A percentile compares a stretch with the other conserved stretches of the same genome.
Evolutionary conservation across 53 echinoderm and acorn worm species (phyloP).

Genomic region (Holothuria leucospilota): DNA sequence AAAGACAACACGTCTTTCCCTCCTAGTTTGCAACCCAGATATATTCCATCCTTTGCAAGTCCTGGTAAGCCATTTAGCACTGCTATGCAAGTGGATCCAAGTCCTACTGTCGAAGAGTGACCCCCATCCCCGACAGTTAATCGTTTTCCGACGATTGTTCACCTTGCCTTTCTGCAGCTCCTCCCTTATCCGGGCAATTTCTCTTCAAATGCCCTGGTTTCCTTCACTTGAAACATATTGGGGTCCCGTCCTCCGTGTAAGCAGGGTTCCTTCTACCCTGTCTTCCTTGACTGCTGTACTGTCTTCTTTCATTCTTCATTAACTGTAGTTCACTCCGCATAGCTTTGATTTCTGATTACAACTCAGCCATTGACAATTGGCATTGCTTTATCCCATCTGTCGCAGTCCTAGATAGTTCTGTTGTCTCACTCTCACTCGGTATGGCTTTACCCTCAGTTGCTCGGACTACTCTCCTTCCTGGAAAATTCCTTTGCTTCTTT

Average conservation of each 20-base stretch:
- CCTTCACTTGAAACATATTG: background rate
- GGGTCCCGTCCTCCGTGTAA: no score
- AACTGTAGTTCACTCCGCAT: background rate
- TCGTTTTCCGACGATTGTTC: background rate
- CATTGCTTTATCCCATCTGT: background rate
- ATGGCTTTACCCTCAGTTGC: no score
- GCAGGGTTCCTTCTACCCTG: no score
- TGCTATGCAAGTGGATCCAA: background rate
- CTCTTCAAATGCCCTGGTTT: slow-evolving; percentile 27
- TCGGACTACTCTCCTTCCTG: no score
- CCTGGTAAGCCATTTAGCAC: no score
- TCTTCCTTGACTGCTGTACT: background rate
- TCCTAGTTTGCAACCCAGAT: no score
- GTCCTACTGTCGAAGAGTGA: background rate
- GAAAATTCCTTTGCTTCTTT: no score
- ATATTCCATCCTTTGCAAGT: no score
- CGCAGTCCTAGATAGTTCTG: no score
- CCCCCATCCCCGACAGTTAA: slow-evolving; percentile 15
- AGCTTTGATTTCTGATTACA: background rate
- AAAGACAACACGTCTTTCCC: no score
- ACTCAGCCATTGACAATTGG: background rate
- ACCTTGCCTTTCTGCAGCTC: background rate
- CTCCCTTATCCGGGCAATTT: background rate
- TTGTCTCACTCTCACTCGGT: no score
- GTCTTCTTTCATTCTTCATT: background rate